Percentiles rank a stretch among this genome's conserved stretches.
Evolutionary conservation across 2,888 invertebrate genomes (phyloP).

Genomic region (Torymus texanus): DNA sequence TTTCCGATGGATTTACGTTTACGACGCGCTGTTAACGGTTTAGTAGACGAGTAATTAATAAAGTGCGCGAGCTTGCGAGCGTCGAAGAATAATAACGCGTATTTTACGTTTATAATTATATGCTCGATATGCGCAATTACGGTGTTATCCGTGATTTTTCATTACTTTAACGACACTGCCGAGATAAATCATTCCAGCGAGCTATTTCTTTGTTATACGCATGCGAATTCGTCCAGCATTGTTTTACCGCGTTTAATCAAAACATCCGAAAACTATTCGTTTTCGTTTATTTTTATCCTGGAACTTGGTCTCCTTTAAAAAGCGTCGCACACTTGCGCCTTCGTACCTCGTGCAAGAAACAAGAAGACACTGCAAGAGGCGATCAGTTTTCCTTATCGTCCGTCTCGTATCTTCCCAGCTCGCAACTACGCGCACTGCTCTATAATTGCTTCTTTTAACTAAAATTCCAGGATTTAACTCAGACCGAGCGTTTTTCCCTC

Average conservation of each 20-base stretch:
- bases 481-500: conserved; percentile 46
- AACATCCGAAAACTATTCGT: background rate
- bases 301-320: conserved; percentile 23
- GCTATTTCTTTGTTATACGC: background rate
- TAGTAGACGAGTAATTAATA: conserved; percentile 22
- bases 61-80: too few species aligned
- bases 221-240: background rate
- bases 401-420: conserved; percentile 66
- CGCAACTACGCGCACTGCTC: conserved; percentile 61
- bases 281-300: background rate
- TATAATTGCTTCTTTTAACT: conserved; percentile 74
- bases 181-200: background rate
- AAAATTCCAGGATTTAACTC: conserved; percentile 72
- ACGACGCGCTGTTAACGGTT: conserved; percentile 23
- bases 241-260: background rate
- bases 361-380: conserved; percentile 36
- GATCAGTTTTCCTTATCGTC: conserved; percentile 70
- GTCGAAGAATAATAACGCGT: background rate
- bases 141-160: too few species aligned
- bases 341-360: conserved; percentile 21
- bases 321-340: background rate
- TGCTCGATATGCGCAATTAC: background rate
- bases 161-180: too few species aligned
- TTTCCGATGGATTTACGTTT: conserved; percentile 32
- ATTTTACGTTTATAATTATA: conserved; percentile 9